phyloP scores from a whole-genome alignment of 2,888 invertebrate genomes.

The Venustoraphidia nigricollis region DNA sequence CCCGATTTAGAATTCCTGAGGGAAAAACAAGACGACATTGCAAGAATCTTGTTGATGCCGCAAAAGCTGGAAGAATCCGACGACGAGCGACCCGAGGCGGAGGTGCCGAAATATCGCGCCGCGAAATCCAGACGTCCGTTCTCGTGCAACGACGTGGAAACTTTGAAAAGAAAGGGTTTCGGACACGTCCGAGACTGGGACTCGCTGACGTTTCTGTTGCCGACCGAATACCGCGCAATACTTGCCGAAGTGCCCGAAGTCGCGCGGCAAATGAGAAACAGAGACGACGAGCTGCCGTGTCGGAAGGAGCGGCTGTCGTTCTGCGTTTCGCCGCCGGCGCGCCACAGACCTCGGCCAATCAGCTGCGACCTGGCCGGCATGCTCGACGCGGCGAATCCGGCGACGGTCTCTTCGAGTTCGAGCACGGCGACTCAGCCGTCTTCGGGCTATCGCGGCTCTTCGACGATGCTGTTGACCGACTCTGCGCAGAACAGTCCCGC shows the following conservation, averaged over 20 bases:
- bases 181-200: conserved; percentile 88
- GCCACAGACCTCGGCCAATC: conserved; percentile 35
- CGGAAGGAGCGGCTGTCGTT: conserved; percentile 36
- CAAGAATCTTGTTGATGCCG: conserved; percentile 61
- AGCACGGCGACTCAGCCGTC: conserved; percentile 67
- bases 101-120: conserved; percentile 7
- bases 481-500: conserved; percentile 53
- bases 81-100: conserved; percentile 12
- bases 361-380: conserved; percentile 41
- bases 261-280: conserved; percentile 43
- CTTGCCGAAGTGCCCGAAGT: conserved; percentile 68
- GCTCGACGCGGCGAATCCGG: conserved; percentile 34
- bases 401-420: conserved; percentile 47
- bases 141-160: conserved; percentile 69
- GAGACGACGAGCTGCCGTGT: conserved; percentile 24
- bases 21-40: conserved; percentile 25
- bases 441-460: conserved; percentile 75
- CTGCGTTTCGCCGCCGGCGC: conserved; percentile 35
- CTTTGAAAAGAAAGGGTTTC: conserved; percentile 63
- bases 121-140: conserved; percentile 46
- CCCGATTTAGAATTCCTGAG: conserved; percentile 75
- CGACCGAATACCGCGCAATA: conserved; percentile 66
- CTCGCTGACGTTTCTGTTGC: conserved; percentile 75
- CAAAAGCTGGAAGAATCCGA: conserved; percentile 24
- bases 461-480: conserved; percentile 65